These are phyloP conservation scores for Ictalurus punctatus DNA, from an alignment of 2,113 vertebrate genomes.

Conservation along the genomic window DNA sequence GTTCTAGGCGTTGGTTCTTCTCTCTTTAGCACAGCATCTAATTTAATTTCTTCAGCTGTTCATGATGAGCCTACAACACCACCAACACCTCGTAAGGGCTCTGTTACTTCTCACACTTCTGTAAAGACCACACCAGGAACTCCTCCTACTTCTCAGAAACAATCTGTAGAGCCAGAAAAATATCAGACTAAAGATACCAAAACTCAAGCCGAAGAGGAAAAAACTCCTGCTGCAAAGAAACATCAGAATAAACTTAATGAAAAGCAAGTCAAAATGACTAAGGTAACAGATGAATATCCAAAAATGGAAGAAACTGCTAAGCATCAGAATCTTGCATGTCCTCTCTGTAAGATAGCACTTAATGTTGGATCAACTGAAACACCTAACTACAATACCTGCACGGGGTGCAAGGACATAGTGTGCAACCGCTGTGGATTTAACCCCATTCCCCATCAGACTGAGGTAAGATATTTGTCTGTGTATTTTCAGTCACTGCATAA, in stretches of 20 bases:
- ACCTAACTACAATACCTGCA: constrained; percentile 87
- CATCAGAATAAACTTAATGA: constrained; percentile 55
- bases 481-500: background rate
- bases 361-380: constrained; percentile 78
- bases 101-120: constrained; percentile 31
- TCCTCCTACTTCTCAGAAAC: constrained; percentile 32
- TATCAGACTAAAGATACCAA: background rate
- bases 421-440: constrained; percentile 97
- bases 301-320: constrained; percentile 58
- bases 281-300: constrained; percentile 55
- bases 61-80: constrained; percentile 66
- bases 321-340: constrained; percentile 69
- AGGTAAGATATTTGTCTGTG: constrained; percentile 62
- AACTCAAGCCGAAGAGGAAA: constrained; percentile 39
- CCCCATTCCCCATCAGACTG: constrained; percentile 78
- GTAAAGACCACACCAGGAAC: constrained; percentile 30
- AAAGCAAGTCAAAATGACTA: constrained; percentile 61
- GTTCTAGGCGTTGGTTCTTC: constrained; percentile 73
- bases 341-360: constrained; percentile 86
- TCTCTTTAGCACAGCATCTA: constrained; percentile 75
- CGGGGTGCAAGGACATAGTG: constrained; percentile 84
- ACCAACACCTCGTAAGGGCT: constrained; percentile 45
- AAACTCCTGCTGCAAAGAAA: constrained; percentile 53
- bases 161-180: constrained; percentile 15
- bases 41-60: constrained; percentile 70